Percentiles rank a stretch among this genome's conserved stretches.
These are phyloP conservation scores for Eriosoma lanigerum DNA, from an alignment of 1,140 invertebrate genomes.

Conservation along the genomic window DNA sequence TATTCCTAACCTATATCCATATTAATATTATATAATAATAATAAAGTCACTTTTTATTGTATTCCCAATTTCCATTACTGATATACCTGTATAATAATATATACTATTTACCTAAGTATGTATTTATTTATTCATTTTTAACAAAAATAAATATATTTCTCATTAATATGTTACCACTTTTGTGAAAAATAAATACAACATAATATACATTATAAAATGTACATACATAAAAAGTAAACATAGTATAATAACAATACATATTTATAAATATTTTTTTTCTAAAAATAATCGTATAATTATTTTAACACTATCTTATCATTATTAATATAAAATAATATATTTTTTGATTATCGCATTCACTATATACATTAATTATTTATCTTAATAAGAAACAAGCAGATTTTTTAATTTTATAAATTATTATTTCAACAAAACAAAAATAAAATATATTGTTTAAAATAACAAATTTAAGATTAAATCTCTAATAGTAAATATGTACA, in stretches of 20 bases:
- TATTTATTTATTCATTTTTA: too few species aligned
- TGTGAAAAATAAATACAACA: neutral
- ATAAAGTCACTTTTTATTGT: too few species aligned
- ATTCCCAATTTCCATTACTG: too few species aligned
- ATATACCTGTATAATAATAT: too few species aligned
- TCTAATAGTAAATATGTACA: neutral
- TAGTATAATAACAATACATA: neutral
- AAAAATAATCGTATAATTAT: too few species aligned
- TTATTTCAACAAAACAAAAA: neutral
- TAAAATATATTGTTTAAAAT: slow-evolving; percentile 3
- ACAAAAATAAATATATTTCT: neutral
- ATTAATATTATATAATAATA: too few species aligned
- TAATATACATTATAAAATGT: neutral
- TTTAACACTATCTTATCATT: neutral
- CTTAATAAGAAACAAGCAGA: neutral
- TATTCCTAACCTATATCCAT: too few species aligned
- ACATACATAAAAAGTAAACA: neutral
- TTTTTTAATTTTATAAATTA: neutral
- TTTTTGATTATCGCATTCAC: slow-evolving; percentile 1
- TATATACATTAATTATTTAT: neutral
- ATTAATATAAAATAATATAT: neutral
- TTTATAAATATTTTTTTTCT: neutral
- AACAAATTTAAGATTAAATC: neutral
- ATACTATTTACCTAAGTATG: too few species aligned
- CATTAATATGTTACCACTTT: neutral